These are phyloP conservation scores for Nyctibius grandis DNA, from an alignment of 2,797 vertebrate genomes.

Conservation along the genomic window DNA sequence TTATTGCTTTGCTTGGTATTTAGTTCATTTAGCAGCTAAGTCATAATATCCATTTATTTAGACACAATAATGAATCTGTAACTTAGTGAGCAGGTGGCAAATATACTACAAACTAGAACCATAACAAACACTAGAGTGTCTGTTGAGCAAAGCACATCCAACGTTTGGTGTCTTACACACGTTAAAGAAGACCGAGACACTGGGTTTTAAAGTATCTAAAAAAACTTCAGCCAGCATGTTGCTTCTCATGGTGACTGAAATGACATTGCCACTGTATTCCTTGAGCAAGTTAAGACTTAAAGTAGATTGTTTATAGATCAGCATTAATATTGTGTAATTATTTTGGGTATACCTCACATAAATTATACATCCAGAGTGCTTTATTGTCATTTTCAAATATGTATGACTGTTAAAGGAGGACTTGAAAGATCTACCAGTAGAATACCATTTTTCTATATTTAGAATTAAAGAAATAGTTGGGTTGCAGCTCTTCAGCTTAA, in stretches of 20 bases:
- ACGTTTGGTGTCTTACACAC: neutral
- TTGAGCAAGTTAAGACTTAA: neutral
- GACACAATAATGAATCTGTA: neutral
- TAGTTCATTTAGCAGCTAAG: neutral
- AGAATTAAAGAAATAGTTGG: neutral
- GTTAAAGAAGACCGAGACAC: neutral
- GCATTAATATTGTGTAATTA: neutral
- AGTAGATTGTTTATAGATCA: neutral
- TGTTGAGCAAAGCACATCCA: neutral
- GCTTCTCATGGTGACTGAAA: neutral
- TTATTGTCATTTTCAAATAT: neutral
- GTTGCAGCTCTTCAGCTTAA: neutral
- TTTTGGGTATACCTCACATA: neutral
- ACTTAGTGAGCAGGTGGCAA: neutral
- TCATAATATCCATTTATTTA: neutral
- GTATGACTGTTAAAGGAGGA: neutral
- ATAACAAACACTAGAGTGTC: neutral
- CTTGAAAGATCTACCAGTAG: neutral
- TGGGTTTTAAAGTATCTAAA: neutral
- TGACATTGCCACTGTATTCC: neutral
- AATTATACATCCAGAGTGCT: neutral
- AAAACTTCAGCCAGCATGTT: neutral
- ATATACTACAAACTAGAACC: neutral
- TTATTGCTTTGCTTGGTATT: neutral
- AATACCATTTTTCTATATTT: neutral